Evolutionary conservation across 2,113 vertebrate genomes (phyloP).

Genomic region (Phaetusa simplex): DNA sequence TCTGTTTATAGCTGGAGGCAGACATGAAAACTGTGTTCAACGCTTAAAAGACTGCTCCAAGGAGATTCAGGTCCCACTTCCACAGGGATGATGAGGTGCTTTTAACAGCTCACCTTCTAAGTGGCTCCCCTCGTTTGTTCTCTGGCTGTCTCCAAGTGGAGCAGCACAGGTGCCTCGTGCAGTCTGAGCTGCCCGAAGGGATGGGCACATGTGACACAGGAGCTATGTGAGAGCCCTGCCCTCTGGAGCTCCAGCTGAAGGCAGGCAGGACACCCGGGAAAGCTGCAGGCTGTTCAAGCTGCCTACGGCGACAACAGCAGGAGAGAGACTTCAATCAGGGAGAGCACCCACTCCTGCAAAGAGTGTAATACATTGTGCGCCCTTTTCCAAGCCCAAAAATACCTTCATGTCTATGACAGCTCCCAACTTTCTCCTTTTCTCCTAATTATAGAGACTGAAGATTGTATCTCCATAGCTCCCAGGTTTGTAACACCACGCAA

Average conservation of each 20-base stretch:
- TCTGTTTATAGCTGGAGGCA: neutral
- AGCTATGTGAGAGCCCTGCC: neutral
- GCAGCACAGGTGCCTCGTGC: fast-evolving
- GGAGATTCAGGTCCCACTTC: neutral
- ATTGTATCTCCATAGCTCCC: neutral
- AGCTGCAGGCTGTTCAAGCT: neutral
- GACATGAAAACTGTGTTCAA: neutral
- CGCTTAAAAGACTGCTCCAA: neutral
- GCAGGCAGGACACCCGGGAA: neutral
- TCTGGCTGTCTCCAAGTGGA: neutral
- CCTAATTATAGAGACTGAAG: neutral
- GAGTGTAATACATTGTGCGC: fast-evolving
- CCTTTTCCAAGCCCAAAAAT: neutral
- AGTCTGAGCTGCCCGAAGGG: neutral
- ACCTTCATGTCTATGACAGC: neutral
- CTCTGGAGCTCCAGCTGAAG: neutral
- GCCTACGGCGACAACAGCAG: fast-evolving
- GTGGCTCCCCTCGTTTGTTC: neutral
- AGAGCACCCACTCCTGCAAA: neutral
- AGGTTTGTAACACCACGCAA: neutral
- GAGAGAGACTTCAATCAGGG: neutral
- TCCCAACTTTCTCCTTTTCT: neutral
- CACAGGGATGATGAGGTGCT: neutral
- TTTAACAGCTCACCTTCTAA: neutral
- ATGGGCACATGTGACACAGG: fast-evolving